phyloP scores from a whole-genome alignment of 2,888 invertebrate genomes.

The Zygothrica quintamaculata region DNA sequence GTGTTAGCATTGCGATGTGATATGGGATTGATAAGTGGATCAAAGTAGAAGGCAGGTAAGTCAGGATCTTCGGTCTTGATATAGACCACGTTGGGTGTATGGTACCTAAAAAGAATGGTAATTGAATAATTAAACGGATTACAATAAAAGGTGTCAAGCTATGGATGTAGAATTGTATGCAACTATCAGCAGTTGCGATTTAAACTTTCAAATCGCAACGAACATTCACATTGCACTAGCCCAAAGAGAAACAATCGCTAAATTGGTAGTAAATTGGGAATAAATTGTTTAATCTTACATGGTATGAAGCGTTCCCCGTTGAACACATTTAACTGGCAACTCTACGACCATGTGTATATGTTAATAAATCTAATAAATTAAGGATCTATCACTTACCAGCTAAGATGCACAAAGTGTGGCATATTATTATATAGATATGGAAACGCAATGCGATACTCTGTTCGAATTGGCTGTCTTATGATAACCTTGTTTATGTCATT shows the following conservation, averaged over 20 bases:
- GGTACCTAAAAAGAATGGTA: slow-evolving; percentile 91
- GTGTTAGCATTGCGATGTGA: slow-evolving; percentile 94
- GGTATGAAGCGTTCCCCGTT: slow-evolving; percentile 42
- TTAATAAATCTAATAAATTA: not conserved
- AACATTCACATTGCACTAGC: slow-evolving; percentile 85
- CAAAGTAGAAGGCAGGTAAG: slow-evolving; percentile 99
- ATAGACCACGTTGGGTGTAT: slow-evolving; percentile 99
- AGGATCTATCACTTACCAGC: slow-evolving; percentile 91
- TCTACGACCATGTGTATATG: slow-evolving; percentile 52
- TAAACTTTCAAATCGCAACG: slow-evolving; percentile 82
- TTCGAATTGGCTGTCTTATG: slow-evolving; percentile 98
- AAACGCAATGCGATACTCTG: slow-evolving; percentile 99
- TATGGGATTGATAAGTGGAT: slow-evolving; percentile 99
- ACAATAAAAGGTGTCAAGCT: not conserved
- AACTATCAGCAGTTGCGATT: slow-evolving; percentile 86
- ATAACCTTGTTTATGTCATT: slow-evolving; percentile 99
- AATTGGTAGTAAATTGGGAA: slow-evolving; percentile 86
- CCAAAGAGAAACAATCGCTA: slow-evolving; percentile 86
- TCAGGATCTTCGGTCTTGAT: slow-evolving; percentile 99
- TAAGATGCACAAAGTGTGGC: slow-evolving; percentile 98
- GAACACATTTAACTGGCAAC: slow-evolving; percentile 31
- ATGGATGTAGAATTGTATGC: slow-evolving; percentile 84
- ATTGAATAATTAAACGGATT: not conserved
- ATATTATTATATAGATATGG: slow-evolving; percentile 99
- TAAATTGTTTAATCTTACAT: slow-evolving; percentile 75